These are phyloP conservation scores for Carassius gibelio DNA, from an alignment of 2,113 vertebrate species.

Conservation along the genomic window DNA sequence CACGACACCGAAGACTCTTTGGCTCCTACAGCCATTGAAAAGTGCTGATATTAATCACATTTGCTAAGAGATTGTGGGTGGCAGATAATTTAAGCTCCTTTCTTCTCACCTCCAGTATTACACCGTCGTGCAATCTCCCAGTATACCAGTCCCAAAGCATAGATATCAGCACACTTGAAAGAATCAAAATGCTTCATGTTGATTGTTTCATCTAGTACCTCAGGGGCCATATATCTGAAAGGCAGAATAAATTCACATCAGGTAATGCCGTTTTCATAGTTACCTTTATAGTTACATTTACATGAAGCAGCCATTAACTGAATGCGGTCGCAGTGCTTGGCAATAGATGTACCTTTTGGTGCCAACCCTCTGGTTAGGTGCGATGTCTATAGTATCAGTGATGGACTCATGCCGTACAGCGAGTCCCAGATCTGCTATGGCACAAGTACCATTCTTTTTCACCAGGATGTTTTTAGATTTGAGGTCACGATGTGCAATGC, in stretches of 20 bases:
- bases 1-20: neutral
- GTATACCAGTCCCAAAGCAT: conserved; percentile 93
- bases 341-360: conserved; percentile 85
- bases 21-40: neutral
- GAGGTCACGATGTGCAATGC: conserved; percentile 96
- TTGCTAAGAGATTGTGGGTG: neutral
- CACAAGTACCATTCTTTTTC: conserved; percentile 95
- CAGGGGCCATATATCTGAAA: conserved; percentile 95
- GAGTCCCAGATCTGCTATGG: conserved; percentile 95
- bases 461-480: conserved; percentile 99
- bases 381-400: conserved; percentile 97
- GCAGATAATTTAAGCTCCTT: neutral
- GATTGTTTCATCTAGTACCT: conserved; percentile 96
- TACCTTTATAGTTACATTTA: neutral
- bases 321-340: neutral
- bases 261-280: neutral
- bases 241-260: conserved; percentile 1
- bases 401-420: conserved; percentile 94
- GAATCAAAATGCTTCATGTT: conserved; percentile 99
- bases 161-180: conserved; percentile 98
- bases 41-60: neutral
- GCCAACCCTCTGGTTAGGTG: conserved; percentile 95
- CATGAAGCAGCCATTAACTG: neutral
- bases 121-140: conserved; percentile 97
- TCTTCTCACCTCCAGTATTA: conserved; percentile 87